phyloP scores from a whole-genome alignment of 1,140 invertebrate genomes.

The Heliconius himera region DNA sequence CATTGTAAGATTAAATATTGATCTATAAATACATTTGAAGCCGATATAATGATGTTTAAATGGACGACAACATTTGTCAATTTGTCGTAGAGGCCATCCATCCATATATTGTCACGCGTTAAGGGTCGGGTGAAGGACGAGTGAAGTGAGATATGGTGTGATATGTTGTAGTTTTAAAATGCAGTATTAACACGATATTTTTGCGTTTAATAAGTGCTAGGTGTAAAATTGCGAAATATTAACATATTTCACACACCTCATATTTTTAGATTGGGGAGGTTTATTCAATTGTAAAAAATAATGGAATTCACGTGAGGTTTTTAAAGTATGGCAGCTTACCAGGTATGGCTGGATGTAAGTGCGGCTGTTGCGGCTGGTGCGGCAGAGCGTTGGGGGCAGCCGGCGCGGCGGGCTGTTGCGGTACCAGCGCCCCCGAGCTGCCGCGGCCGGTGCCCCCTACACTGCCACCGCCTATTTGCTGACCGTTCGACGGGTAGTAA shows the following conservation, averaged over 20 bases:
- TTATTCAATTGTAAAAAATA: too few relatives aligned
- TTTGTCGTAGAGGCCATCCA: background rate
- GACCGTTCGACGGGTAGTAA: constrained; percentile 62
- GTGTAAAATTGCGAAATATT: too few relatives aligned
- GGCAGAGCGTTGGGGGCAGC: constrained; percentile 53
- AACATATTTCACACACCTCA: too few relatives aligned
- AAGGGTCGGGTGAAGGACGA: too few relatives aligned
- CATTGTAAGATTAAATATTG: background rate
- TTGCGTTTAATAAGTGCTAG: too few relatives aligned
- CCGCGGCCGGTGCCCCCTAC: constrained; percentile 45
- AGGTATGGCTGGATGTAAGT: constrained; percentile 59
- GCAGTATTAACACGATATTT: too few relatives aligned
- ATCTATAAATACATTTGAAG: background rate
- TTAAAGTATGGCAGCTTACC: constrained; percentile 34
- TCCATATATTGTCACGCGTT: too few relatives aligned
- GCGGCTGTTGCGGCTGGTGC: constrained; percentile 52
- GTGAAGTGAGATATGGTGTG: too few relatives aligned
- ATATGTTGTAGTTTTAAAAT: too few relatives aligned
- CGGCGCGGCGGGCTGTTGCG: constrained; percentile 45
- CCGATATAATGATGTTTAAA: too few relatives aligned
- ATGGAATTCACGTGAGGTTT: too few relatives aligned
- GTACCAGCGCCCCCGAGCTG: constrained; percentile 41
- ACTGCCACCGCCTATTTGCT: constrained; percentile 54
- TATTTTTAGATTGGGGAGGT: too few relatives aligned
- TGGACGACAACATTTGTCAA: background rate